Conservation (phyloP, 2,797 vertebrate species). For the Tapirus indicus region DNA sequence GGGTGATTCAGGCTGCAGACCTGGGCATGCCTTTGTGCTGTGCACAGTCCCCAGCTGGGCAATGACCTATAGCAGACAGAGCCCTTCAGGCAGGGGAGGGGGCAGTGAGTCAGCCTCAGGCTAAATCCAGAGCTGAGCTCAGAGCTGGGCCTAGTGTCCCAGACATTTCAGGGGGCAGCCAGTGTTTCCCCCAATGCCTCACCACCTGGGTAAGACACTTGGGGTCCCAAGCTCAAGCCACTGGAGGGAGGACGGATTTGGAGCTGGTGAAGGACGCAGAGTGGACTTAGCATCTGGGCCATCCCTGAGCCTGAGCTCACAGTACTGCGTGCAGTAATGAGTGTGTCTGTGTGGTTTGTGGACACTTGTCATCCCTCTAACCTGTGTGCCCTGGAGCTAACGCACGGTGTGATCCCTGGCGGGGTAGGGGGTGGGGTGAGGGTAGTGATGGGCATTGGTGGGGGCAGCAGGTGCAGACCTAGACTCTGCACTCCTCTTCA, state of each 20-base stretch:
- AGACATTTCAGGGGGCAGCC: slow-evolving; percentile 49
- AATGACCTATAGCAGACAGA: slow-evolving; percentile 62
- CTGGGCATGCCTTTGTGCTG: slow-evolving; percentile 38
- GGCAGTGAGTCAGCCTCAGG: slow-evolving; percentile 73
- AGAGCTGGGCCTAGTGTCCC: slow-evolving; percentile 55
- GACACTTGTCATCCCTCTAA: slow-evolving; percentile 39
- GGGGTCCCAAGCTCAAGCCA: slow-evolving; percentile 2
- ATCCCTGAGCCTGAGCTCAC: slow-evolving; percentile 46
- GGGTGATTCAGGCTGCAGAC: slow-evolving; percentile 63
- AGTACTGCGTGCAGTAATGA: neutral
- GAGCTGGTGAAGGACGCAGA: slow-evolving; percentile 37
- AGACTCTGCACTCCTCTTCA: neutral
- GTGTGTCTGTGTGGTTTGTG: slow-evolving; percentile 46
- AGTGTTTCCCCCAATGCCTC: slow-evolving; percentile 29
- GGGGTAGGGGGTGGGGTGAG: neutral
- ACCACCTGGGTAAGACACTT: slow-evolving; percentile 2
- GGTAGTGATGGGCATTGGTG: neutral
- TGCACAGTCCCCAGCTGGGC: slow-evolving; percentile 55
- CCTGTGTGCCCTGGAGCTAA: neutral
- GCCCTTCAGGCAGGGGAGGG: neutral
- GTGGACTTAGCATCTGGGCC: slow-evolving; percentile 52
- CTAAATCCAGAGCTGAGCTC: slow-evolving; percentile 82
- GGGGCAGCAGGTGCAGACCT: neutral
- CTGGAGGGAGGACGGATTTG: slow-evolving; percentile 53
- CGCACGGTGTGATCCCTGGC: slow-evolving; percentile 53